Percentiles rank a stretch among this genome's conserved stretches.
Conservation (phyloP, 1,140 invertebrate species). For the Leptoteleia sp. region DNA sequence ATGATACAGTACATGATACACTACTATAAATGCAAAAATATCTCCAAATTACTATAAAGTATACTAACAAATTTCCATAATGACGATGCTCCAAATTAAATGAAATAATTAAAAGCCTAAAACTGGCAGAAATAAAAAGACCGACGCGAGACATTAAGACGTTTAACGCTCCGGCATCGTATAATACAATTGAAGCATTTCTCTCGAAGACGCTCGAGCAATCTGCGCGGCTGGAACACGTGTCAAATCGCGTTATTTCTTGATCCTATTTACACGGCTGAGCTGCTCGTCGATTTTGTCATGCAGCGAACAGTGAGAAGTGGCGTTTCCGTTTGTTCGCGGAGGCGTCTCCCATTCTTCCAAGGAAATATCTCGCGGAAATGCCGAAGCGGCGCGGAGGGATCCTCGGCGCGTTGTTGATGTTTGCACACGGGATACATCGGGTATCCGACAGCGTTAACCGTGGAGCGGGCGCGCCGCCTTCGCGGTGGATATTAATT, state of each 20-base stretch:
- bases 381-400: conserved; percentile 42
- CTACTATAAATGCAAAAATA: too few relatives aligned
- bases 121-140: too few relatives aligned
- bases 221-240: conserved; percentile 18
- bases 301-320: neutral
- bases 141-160: too few relatives aligned
- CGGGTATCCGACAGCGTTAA: conserved; percentile 69
- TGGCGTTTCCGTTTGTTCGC: conserved; percentile 28
- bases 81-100: too few relatives aligned
- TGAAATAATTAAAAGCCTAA: too few relatives aligned
- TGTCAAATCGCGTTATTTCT: conserved; percentile 54
- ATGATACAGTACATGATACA: too few relatives aligned
- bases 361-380: conserved; percentile 34
- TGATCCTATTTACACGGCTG: conserved; percentile 50
- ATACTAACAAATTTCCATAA: too few relatives aligned
- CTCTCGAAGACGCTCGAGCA: conserved; percentile 21
- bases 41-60: too few relatives aligned
- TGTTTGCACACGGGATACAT: conserved; percentile 72
- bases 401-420: conserved; percentile 66
- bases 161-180: too few relatives aligned
- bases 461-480: conserved; percentile 32
- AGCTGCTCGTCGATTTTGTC: conserved; percentile 40
- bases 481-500: conserved; percentile 74
- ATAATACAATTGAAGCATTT: conserved; percentile 26
- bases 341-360: conserved; percentile 40